Base-by-base conservation (phyloP, 2,113 vertebrate genomes). In the Sapajus apella region DNA sequence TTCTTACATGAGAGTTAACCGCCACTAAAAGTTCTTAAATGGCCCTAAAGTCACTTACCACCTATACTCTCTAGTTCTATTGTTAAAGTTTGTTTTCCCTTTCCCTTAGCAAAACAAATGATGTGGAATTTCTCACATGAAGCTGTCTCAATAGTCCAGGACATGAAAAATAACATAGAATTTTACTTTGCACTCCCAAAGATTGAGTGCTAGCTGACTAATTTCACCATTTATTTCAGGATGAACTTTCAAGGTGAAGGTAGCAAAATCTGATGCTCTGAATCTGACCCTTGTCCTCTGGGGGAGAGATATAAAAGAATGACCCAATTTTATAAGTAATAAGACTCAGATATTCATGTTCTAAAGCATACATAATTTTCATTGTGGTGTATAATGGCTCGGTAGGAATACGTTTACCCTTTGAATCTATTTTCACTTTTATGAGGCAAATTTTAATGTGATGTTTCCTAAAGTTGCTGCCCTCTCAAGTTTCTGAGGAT, bases 201-300 rank as follows among this genome's bases (percentile, higher is more conserved):
- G 8, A 94, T 40, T 64, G 43, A 85, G 52, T n/a, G 8, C 64
- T 64, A 32, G 25, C 87, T 93, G 58, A 40, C 16, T 91, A 68
- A 94, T 88, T 88, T 94, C 66, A 52, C 21, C 43, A 47, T 87
- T 64, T 43, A 82, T 92, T 96, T 58, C n/a, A 95, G 55, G 16
- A 37, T 91, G 32, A 82, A 70, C 17, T 80, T 95, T 68, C 23
- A 87, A 82, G 32, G n/a, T 70, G 6, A 81, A 30, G 25, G 16
- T 43, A 64, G 85, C 43, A 87, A 87, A 85, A 92, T 3, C 30
- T 76, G 35, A n/a, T 61, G 10, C 79, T 66, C 32, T 56, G 21
- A 95, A 68, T 83, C 52, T 73, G 10, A 87, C 66, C 75, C 8
- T 21, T 96, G 90, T 87, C 50, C 68, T 83, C 23, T 21, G 72